Evolutionary conservation across 2,888 invertebrate species (phyloP).

Genomic region (Loripinus fragilis): DNA sequence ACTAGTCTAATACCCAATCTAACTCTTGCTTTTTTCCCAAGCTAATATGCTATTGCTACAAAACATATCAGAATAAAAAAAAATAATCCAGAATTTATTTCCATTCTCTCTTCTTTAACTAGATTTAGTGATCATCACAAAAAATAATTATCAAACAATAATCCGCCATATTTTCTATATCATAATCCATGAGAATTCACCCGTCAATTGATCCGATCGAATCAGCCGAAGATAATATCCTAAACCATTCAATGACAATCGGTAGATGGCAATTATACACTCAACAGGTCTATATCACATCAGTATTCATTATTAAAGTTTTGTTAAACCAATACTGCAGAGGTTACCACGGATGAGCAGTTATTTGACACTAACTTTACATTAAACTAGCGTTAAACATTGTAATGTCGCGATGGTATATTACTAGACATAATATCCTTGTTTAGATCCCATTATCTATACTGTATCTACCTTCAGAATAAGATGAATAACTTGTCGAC

Average conservation of each 20-base stretch:
- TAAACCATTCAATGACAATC: constrained; percentile 9
- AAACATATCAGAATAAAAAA: too few species aligned
- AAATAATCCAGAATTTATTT: too few species aligned
- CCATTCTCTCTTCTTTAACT: too few species aligned
- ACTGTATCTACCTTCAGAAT: constrained; percentile 33
- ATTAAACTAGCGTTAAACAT: constrained; percentile 5
- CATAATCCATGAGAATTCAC: constrained; percentile 1
- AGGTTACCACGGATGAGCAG: constrained; percentile 10
- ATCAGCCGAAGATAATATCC: constrained; percentile 9
- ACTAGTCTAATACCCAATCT: too few species aligned
- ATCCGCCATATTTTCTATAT: neutral
- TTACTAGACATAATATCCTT: constrained; percentile 39
- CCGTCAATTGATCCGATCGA: neutral
- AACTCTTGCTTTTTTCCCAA: too few species aligned
- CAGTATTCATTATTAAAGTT: constrained; percentile 4
- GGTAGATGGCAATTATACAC: constrained; percentile 6
- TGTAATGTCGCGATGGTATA: constrained; percentile 1
- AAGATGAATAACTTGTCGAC: constrained; percentile 28
- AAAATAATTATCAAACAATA: neutral
- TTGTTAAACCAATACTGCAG: constrained; percentile 15
- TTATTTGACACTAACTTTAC: constrained; percentile 14
- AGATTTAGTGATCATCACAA: too few species aligned
- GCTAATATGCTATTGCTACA: too few species aligned
- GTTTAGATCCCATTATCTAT: constrained; percentile 30
- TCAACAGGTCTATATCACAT: constrained; percentile 9